Evolutionary conservation across 2,888 invertebrate genomes (phyloP).

Genomic region (Caenorhabditis sp.): DNA sequence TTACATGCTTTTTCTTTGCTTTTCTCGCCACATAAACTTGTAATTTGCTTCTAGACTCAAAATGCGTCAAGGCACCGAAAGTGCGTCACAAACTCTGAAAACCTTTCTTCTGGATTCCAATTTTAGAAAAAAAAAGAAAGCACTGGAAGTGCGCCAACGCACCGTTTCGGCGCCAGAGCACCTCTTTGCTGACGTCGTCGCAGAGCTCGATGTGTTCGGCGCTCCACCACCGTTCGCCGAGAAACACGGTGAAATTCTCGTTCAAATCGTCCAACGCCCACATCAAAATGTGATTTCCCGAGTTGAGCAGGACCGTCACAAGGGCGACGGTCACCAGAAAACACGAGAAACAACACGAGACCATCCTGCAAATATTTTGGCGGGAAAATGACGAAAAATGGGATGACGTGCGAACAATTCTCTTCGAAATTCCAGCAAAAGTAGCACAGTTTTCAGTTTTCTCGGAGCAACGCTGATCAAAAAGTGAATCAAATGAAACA

Average conservation of each 20-base stretch:
- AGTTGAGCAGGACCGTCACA: background rate
- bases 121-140: background rate
- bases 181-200: slow-evolving; percentile 17
- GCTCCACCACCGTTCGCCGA: slow-evolving; percentile 41
- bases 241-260: slow-evolving; percentile 26
- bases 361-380: background rate
- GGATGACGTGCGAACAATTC: too few relatives aligned
- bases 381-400: too few relatives aligned
- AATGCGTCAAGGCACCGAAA: too few relatives aligned
- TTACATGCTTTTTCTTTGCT: background rate
- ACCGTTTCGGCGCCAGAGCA: slow-evolving; percentile 33
- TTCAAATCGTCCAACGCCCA: slow-evolving; percentile 14
- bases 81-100: background rate
- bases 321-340: background rate
- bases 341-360: background rate
- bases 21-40: background rate
- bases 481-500: too few relatives aligned
- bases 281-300: slow-evolving; percentile 3
- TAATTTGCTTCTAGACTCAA: background rate
- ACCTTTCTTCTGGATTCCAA: background rate
- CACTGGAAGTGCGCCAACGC: background rate
- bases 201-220: slow-evolving; percentile 23
- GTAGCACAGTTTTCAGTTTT: too few relatives aligned
- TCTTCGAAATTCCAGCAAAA: too few relatives aligned
- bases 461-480: too few relatives aligned